These are phyloP conservation scores for Phyllotis vaccarum DNA, from an alignment of 2,797 vertebrate genomes.

Conservation along the genomic window DNA sequence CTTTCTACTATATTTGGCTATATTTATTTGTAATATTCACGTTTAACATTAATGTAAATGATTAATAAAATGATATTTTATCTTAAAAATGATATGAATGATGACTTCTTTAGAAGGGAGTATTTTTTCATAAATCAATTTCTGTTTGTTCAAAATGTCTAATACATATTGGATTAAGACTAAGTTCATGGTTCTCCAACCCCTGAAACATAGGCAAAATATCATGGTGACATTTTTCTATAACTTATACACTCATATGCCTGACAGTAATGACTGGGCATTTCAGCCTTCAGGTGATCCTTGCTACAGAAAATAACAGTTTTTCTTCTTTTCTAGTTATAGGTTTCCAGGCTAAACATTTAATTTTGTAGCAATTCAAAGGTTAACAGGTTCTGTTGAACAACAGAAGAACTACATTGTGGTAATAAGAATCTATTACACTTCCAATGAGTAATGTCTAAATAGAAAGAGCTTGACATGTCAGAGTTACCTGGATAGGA, in stretches of 20 bases:
- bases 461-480: slow-evolving; percentile 63
- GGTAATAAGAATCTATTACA: slow-evolving; percentile 62
- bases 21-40: slow-evolving; percentile 4
- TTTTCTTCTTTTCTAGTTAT: slow-evolving; percentile 66
- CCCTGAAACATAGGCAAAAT: slow-evolving; percentile 40
- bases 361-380: slow-evolving; percentile 80
- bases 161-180: neutral
- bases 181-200: slow-evolving; percentile 16
- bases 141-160: neutral
- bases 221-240: slow-evolving; percentile 65
- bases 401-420: slow-evolving; percentile 56
- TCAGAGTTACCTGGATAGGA: slow-evolving; percentile 66
- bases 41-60: neutral
- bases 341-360: slow-evolving; percentile 61
- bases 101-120: neutral
- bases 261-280: slow-evolving; percentile 36
- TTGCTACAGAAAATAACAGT: slow-evolving; percentile 50
- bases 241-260: neutral
- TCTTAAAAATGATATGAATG: neutral
- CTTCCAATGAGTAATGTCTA: slow-evolving; percentile 46
- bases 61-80: neutral
- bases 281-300: slow-evolving; percentile 54
- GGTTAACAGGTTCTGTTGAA: slow-evolving; percentile 75
- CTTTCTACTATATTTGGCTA: neutral
- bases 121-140: neutral